Percentiles rank a stretch among this genome's conserved stretches.
phyloP scores from a whole-genome alignment of 2,113 vertebrate species.

The Coreoperca whiteheadi region DNA sequence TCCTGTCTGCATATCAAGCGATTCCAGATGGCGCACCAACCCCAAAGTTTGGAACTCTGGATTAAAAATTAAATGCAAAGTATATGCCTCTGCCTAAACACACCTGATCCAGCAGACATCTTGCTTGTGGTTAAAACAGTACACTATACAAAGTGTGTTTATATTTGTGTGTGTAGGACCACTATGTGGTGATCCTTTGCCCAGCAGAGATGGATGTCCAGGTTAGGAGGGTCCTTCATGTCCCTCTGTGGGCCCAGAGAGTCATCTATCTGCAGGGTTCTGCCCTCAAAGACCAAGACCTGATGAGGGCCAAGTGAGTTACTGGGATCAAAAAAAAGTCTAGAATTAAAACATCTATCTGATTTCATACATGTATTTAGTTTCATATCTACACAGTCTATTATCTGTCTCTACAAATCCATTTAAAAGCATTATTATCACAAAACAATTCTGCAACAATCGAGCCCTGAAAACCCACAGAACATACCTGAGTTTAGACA shows the following conservation, averaged over 20 bases:
- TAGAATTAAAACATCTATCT: not conserved
- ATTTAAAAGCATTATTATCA: not conserved
- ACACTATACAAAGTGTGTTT: not conserved
- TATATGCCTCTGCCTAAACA: not conserved
- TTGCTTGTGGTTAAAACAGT: not conserved
- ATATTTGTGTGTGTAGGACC: slow-evolving; percentile 79
- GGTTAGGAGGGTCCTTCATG: slow-evolving; percentile 87
- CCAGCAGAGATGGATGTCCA: slow-evolving; percentile 89
- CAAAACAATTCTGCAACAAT: not conserved
- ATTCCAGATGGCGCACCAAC: not conserved
- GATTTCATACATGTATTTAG: not conserved
- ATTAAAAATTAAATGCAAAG: not conserved
- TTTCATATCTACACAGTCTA: not conserved
- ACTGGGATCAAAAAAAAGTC: not conserved
- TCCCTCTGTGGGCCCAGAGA: slow-evolving; percentile 89
- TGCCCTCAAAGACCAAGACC: slow-evolving; percentile 88
- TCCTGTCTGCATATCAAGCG: not conserved
- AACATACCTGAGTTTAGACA: not conserved
- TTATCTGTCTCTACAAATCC: not conserved
- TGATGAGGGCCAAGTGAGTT: slow-evolving; percentile 90
- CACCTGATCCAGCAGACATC: not conserved
- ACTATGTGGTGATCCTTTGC: slow-evolving; percentile 89
- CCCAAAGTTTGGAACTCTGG: not conserved
- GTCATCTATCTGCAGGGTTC: slow-evolving; percentile 90
- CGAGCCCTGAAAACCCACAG: not conserved